Percentiles rank a stretch among this genome's conserved stretches.
These are phyloP conservation scores for Lutraria lutraria DNA, from an alignment of 2,888 invertebrate species.

Conservation along the genomic window DNA sequence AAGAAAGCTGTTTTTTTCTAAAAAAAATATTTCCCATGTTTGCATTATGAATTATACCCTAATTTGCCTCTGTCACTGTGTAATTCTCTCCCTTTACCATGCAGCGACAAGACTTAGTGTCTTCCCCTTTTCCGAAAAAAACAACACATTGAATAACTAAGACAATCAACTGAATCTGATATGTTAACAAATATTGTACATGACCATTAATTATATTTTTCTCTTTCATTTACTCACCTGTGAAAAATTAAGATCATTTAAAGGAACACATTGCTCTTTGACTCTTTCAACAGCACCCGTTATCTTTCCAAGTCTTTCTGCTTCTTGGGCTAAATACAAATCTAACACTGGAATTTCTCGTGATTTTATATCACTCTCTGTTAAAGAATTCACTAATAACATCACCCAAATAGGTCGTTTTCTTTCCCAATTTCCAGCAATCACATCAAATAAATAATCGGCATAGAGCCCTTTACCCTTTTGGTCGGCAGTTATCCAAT, in stretches of 20 bases:
- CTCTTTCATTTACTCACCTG: constrained; percentile 86
- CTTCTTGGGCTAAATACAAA: constrained; percentile 88
- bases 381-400: constrained; percentile 88
- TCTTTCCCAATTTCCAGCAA: constrained; percentile 88
- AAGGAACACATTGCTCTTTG: constrained; percentile 89
- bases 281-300: constrained; percentile 88
- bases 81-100: too few species aligned
- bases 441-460: constrained; percentile 87
- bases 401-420: constrained; percentile 89
- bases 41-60: too few species aligned
- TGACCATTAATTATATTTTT: neutral
- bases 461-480: constrained; percentile 86
- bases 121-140: too few species aligned
- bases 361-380: constrained; percentile 87
- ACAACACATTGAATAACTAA: too few species aligned
- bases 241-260: constrained; percentile 88
- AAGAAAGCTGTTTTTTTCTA: too few species aligned
- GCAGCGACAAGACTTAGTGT: too few species aligned
- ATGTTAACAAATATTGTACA: neutral
- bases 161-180: too few species aligned
- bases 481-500: constrained; percentile 87
- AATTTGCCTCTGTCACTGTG: too few species aligned
- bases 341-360: constrained; percentile 88
- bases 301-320: constrained; percentile 87
- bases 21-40: too few species aligned